Conservation (phyloP, 2,888 invertebrate species). For the Cotesia congregata region DNA sequence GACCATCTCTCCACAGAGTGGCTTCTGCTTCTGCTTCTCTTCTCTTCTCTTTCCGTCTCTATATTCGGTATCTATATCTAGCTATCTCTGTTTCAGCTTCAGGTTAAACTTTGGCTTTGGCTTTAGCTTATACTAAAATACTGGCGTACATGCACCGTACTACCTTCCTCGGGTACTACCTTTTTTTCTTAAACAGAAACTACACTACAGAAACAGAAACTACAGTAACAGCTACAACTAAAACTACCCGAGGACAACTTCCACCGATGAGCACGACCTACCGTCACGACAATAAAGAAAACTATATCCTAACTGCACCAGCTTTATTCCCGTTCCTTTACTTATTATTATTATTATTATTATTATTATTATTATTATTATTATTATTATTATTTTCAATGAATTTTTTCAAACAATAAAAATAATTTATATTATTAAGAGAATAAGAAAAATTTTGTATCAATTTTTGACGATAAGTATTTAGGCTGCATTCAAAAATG, state of each 20-base stretch:
- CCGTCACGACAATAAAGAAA: constrained; percentile 6
- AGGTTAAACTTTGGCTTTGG: not conserved
- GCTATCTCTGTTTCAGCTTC: not conserved
- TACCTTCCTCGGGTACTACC: not conserved
- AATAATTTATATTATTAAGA: no score
- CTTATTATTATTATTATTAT: no score
- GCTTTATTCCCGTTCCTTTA: no score
- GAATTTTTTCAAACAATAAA: no score
- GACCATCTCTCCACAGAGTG: constrained; percentile 41
- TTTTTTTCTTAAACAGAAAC: not conserved
- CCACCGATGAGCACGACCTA: not conserved
- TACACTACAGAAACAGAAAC: not conserved
- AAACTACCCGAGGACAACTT: constrained; percentile 2
- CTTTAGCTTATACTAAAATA: not conserved
- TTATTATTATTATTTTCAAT: no score
- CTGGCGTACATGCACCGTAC: not conserved
- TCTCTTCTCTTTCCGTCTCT: not conserved
- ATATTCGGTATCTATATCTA: no score
- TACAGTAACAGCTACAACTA: not conserved
- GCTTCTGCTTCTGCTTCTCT: constrained; percentile 13
- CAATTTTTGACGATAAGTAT: no score
- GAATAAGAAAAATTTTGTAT: no score
- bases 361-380: no score
- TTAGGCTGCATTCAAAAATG: no score
- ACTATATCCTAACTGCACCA: constrained; percentile 6